phyloP scores from a whole-genome alignment of 2,888 invertebrate species.

The Ptilodon capucinus region DNA sequence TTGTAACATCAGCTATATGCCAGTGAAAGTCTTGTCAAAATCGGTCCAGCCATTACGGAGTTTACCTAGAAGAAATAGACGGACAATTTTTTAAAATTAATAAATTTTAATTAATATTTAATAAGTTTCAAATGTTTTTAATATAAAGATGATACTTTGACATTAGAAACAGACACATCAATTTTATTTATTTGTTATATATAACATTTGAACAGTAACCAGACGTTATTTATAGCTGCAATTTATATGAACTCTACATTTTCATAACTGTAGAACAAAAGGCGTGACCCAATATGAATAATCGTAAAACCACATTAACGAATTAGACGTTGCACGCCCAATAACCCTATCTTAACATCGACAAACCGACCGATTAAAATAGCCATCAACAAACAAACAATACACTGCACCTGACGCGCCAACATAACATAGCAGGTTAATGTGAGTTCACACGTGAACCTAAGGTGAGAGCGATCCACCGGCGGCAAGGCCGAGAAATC shows the following conservation, averaged over 20 bases:
- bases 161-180: background rate
- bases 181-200: no score
- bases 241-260: slow-evolving; percentile 22
- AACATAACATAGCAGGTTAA: slow-evolving; percentile 72
- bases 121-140: no score
- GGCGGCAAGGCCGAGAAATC: slow-evolving; percentile 76
- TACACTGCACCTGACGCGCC: slow-evolving; percentile 63
- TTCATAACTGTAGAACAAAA: slow-evolving; percentile 53
- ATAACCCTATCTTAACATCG: slow-evolving; percentile 62
- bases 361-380: slow-evolving; percentile 64
- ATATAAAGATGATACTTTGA: no score
- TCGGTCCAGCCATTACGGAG: no score
- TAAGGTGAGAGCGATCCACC: slow-evolving; percentile 79
- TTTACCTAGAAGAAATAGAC: no score
- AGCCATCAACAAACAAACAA: slow-evolving; percentile 54
- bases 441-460: slow-evolving; percentile 80
- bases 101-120: no score
- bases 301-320: slow-evolving; percentile 70
- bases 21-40: no score
- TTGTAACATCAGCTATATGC: no score
- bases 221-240: slow-evolving; percentile 3
- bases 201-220: slow-evolving; percentile 9
- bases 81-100: no score
- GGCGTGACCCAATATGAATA: slow-evolving; percentile 65
- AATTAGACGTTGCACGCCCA: slow-evolving; percentile 71